A percentile compares a stretch with the other conserved stretches of the same genome.
Evolutionary conservation across 2,888 invertebrate genomes (phyloP).

Genomic region (Leptothorax acervorum): DNA sequence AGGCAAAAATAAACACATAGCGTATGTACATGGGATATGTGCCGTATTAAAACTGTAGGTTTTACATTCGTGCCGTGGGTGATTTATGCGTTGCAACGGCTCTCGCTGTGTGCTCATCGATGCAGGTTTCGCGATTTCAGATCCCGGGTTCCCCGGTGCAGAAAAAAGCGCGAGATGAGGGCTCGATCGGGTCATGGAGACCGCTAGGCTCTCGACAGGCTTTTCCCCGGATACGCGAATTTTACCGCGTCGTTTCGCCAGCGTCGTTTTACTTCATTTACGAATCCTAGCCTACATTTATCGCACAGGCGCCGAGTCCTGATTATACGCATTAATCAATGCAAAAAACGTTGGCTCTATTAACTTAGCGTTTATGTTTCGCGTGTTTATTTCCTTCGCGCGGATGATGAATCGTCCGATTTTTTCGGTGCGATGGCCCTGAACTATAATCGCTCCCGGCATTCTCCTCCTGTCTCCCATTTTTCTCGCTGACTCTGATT

Average conservation of each 20-base stretch:
- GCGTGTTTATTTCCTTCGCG: not conserved
- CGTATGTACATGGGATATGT: not conserved
- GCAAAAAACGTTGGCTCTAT: not conserved
- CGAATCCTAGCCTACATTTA: not conserved
- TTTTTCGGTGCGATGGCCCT: not conserved
- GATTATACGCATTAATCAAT: slow-evolving; percentile 19
- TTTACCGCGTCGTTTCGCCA: not conserved
- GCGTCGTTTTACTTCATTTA: not conserved
- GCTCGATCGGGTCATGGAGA: slow-evolving; percentile 61
- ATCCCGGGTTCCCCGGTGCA: slow-evolving; percentile 37
- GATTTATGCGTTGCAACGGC: slow-evolving; percentile 51
- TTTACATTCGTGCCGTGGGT: slow-evolving; percentile 40
- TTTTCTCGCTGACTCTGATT: slow-evolving; percentile 38
- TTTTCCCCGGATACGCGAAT: slow-evolving; percentile 20
- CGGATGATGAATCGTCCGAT: not conserved
- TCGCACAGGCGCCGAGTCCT: not conserved
- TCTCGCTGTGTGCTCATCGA: slow-evolving; percentile 44
- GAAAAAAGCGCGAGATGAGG: slow-evolving; percentile 52
- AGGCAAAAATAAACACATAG: slow-evolving; percentile 30
- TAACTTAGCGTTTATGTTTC: not conserved
- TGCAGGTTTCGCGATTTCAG: slow-evolving; percentile 51
- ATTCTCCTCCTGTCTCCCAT: slow-evolving; percentile 2
- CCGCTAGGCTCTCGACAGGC: slow-evolving; percentile 39
- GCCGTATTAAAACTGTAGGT: slow-evolving; percentile 46
- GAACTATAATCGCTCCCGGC: slow-evolving; percentile 35